A percentile compares a stretch with the other conserved stretches of the same genome.
These are phyloP conservation scores for Coreius guichenoti DNA, from an alignment of 2,797 vertebrate species.

Conservation along the genomic window DNA sequence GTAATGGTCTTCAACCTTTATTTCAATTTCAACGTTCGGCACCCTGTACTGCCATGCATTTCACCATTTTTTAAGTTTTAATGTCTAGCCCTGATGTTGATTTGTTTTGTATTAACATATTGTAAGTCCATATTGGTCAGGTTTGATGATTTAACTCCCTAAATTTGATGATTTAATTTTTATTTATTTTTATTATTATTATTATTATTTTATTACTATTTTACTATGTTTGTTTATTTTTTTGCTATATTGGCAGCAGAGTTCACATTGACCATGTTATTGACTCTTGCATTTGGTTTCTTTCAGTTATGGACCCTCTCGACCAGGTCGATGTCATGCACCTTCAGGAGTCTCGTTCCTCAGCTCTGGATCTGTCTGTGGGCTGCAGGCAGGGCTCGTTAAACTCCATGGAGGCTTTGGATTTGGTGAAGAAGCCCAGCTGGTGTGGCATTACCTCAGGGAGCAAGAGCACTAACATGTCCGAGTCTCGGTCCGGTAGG, in stretches of 20 bases:
- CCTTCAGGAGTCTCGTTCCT: constrained; percentile 65
- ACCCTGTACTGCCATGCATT: too few species aligned
- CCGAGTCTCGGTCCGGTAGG: constrained; percentile 12
- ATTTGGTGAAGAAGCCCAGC: constrained; percentile 73
- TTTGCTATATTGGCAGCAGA: too few species aligned
- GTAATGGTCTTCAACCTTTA: too few species aligned
- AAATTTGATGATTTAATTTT: too few species aligned
- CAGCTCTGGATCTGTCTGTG: constrained; percentile 77
- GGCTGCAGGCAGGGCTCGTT: constrained; percentile 66
- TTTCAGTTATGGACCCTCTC: constrained; percentile 73
- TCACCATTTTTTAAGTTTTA: too few species aligned
- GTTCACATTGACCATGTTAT: too few species aligned
- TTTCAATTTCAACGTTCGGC: too few species aligned
- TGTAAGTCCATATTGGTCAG: not conserved
- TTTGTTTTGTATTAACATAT: not conserved
- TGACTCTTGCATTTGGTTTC: constrained; percentile 37
- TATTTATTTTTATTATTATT: too few species aligned
- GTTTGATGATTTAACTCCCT: too few species aligned
- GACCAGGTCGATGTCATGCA: constrained; percentile 41
- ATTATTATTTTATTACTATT: too few species aligned
- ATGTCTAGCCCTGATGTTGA: not conserved
- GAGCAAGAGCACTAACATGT: constrained; percentile 26
- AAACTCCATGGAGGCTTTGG: constrained; percentile 66
- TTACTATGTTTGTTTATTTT: too few species aligned
- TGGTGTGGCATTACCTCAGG: constrained; percentile 72